Percentiles rank a stretch among this genome's conserved stretches.
phyloP scores from a whole-genome alignment of 2,113 vertebrate species.

The Leucosticte australis region DNA sequence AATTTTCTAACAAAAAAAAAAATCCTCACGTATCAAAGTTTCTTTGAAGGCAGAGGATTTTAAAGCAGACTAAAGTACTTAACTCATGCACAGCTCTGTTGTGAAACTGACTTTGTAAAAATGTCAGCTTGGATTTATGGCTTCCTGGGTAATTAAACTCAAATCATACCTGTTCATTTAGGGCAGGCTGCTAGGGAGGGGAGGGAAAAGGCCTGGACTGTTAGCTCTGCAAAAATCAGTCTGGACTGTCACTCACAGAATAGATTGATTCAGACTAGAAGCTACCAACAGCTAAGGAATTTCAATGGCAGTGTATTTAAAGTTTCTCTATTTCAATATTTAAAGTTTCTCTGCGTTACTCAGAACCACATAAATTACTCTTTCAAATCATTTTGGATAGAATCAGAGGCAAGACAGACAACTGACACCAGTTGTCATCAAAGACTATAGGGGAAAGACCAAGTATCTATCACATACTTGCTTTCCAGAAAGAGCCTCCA shows the following conservation, averaged over 20 bases:
- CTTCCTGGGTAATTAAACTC: not conserved
- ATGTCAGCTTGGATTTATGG: not conserved
- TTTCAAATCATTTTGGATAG: not conserved
- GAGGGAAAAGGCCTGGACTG: not conserved
- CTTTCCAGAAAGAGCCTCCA: not conserved
- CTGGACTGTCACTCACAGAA: not conserved
- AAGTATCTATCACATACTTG: not conserved
- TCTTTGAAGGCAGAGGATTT: not conserved
- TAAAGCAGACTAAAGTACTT: not conserved
- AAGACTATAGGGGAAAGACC: not conserved
- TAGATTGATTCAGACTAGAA: not conserved
- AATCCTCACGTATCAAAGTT: not conserved
- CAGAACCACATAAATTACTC: not conserved
- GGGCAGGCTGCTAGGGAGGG: fast-evolving
- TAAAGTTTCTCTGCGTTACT: not conserved
- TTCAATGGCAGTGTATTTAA: not conserved
- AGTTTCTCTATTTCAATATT: not conserved
- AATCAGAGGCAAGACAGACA: not conserved
- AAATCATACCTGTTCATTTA: not conserved
- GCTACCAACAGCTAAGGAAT: not conserved
- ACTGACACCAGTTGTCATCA: not conserved
- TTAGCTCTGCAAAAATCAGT: not conserved
- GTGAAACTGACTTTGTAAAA: not conserved
- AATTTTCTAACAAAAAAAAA: not conserved
- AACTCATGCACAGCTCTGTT: not conserved